Percentiles rank a stretch among this genome's conserved stretches.
These are phyloP conservation scores for Amphiprion clarkii DNA, from an alignment of 2,797 vertebrate species.

Conservation along the genomic window DNA sequence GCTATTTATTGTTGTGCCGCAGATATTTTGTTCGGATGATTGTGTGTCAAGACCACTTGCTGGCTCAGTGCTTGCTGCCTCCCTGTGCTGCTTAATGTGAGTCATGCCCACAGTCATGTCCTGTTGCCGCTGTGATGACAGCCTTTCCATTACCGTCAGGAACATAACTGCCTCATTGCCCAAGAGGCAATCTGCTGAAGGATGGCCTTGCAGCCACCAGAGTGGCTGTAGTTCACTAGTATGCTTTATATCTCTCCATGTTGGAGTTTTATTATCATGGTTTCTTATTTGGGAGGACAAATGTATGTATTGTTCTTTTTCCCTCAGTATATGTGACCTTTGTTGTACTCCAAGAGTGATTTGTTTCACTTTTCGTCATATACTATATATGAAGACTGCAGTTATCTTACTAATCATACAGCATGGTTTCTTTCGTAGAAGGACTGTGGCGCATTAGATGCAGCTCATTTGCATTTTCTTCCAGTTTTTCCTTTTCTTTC, in stretches of 20 bases:
- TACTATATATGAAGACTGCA: not conserved
- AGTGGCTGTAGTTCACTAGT: conserved; percentile 29
- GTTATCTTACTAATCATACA: not conserved
- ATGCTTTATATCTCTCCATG: conserved; percentile 23
- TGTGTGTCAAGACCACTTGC: conserved; percentile 42
- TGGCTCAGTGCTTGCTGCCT: conserved; percentile 23
- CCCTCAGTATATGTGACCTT: not conserved
- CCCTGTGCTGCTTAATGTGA: conserved; percentile 41
- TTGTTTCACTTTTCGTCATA: conserved; percentile 8
- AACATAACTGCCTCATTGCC: conserved; percentile 73
- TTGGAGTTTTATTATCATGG: conserved; percentile 6
- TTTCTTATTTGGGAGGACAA: not conserved
- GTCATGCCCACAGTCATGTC: conserved; percentile 62
- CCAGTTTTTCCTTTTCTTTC: not conserved
- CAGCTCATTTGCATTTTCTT: conserved; percentile 10
- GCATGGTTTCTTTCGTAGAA: not conserved
- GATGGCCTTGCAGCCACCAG: conserved; percentile 43
- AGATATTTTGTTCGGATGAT: conserved; percentile 50
- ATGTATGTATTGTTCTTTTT: not conserved
- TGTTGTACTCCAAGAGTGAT: not conserved
- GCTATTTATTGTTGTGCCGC: conserved; percentile 28
- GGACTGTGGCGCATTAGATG: not conserved
- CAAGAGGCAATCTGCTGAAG: conserved; percentile 64
- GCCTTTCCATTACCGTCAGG: conserved; percentile 69
- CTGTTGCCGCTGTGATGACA: conserved; percentile 64